A percentile compares a stretch with the other conserved stretches of the same genome.
These are phyloP conservation scores for Octonoba sinensis DNA, from an alignment of 2,888 invertebrate genomes.

Conservation along the genomic window DNA sequence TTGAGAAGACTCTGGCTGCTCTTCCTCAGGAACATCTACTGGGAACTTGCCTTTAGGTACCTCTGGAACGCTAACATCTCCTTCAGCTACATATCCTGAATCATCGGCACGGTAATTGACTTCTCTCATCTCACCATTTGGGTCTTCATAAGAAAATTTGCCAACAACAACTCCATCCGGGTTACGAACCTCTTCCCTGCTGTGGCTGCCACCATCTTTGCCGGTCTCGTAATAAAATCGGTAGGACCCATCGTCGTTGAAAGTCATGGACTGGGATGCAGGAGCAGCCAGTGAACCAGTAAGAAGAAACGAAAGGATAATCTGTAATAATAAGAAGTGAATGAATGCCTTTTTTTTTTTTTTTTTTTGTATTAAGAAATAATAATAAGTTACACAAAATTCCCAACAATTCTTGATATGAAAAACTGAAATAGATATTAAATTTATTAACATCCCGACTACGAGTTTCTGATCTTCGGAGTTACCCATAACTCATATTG, in stretches of 20 bases:
- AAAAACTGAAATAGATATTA: too few species aligned
- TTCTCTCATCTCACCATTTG: constrained; percentile 50
- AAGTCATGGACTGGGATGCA: constrained; percentile 37
- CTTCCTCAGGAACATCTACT: not conserved
- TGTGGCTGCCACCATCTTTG: constrained; percentile 52
- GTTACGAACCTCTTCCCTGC: constrained; percentile 32
- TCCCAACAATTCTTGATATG: too few species aligned
- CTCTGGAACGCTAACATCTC: constrained; percentile 56
- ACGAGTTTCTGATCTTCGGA: too few species aligned
- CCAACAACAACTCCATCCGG: constrained; percentile 57
- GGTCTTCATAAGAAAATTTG: constrained; percentile 59
- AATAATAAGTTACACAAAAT: too few species aligned
- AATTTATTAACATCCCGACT: too few species aligned
- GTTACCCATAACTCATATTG: too few species aligned
- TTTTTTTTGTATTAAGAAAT: too few species aligned
- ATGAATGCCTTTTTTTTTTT: too few species aligned
- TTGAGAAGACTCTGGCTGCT: not conserved
- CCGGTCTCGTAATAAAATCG: constrained; percentile 59
- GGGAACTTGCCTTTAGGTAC: constrained; percentile 34
- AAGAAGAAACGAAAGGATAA: constrained; percentile 25
- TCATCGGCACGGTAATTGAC: constrained; percentile 58
- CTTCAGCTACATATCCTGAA: constrained; percentile 44
- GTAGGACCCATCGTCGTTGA: constrained; percentile 56
- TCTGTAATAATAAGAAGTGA: constrained; percentile 31
- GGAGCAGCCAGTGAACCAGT: constrained; percentile 30